A percentile compares a stretch with the other conserved stretches of the same genome.
Conservation (phyloP, 2,888 invertebrate species). For the Tetanocera ferruginea region DNA sequence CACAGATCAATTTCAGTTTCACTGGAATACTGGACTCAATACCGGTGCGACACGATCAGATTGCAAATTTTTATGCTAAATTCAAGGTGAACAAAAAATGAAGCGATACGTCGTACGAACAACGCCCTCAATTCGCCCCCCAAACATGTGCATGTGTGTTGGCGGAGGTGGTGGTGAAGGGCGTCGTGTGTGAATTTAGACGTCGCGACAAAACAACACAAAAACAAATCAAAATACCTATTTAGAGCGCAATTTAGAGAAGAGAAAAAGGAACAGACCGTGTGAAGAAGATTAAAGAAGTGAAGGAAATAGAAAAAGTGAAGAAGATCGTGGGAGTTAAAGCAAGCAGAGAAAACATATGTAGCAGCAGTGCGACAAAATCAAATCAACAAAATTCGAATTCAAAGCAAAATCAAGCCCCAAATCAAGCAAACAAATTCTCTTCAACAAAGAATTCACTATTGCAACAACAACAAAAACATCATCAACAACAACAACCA, state of each 20-base stretch:
- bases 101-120: conserved; percentile 54
- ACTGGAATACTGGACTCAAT: conserved; percentile 84
- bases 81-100: conserved; percentile 79
- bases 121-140: conserved; percentile 47
- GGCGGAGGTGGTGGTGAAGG: conserved; percentile 31
- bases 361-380: conserved; percentile 13
- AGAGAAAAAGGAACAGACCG: conserved; percentile 5
- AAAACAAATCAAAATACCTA: conserved; percentile 30
- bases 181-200: conserved; percentile 37
- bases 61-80: conserved; percentile 85
- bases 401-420: conserved; percentile 6
- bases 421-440: conserved; percentile 16
- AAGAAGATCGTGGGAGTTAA: background rate
- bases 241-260: conserved; percentile 34
- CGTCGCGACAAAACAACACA: conserved; percentile 51
- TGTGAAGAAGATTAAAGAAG: conserved; percentile 4
- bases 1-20: conserved; percentile 76
- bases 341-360: background rate
- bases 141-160: conserved; percentile 20
- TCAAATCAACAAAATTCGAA: conserved; percentile 11
- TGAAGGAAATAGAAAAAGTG: conserved; percentile 3
- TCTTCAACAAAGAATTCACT: conserved; percentile 37
- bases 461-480: conserved; percentile 45
- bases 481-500: conserved; percentile 43
- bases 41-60: conserved; percentile 85